Evolutionary conservation across 2,888 invertebrate species (phyloP).

Genomic region (Trypoxylon attenuatum): DNA sequence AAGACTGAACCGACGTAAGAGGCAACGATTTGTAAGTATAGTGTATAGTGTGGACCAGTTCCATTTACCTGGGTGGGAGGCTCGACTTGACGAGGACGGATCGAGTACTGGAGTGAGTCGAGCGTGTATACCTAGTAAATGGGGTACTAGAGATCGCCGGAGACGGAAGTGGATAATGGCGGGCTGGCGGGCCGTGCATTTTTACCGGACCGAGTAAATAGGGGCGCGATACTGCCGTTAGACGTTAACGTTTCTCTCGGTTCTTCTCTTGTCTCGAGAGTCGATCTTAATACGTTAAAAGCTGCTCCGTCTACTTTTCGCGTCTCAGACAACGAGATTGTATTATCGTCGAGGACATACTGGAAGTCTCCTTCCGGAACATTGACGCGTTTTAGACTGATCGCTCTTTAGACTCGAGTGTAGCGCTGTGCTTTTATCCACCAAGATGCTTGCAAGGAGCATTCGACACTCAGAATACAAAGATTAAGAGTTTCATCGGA

Average conservation of each 20-base stretch:
- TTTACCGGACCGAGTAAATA: conserved; percentile 14
- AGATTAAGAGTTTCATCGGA: neutral
- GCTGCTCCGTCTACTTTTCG: no score
- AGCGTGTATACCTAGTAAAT: no score
- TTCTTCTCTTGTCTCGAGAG: conserved; percentile 7
- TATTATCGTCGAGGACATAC: neutral
- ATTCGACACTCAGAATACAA: neutral
- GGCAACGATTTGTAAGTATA: no score
- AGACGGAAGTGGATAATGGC: conserved; percentile 31
- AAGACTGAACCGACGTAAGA: no score
- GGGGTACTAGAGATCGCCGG: no score
- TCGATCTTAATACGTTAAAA: no score
- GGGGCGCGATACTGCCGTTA: neutral
- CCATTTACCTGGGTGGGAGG: no score
- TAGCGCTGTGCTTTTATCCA: neutral
- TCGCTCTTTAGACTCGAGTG: neutral
- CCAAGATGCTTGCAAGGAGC: no score
- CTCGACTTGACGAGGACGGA: no score
- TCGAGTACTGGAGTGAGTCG: no score
- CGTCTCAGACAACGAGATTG: neutral
- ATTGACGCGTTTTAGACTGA: neutral
- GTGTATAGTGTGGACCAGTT: no score
- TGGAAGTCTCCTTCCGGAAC: neutral
- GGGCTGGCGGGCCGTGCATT: conserved; percentile 9
- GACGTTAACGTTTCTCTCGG: neutral